Base-by-base conservation (phyloP, 2,797 vertebrate genomes). In the Crocodylus rhombifer region DNA sequence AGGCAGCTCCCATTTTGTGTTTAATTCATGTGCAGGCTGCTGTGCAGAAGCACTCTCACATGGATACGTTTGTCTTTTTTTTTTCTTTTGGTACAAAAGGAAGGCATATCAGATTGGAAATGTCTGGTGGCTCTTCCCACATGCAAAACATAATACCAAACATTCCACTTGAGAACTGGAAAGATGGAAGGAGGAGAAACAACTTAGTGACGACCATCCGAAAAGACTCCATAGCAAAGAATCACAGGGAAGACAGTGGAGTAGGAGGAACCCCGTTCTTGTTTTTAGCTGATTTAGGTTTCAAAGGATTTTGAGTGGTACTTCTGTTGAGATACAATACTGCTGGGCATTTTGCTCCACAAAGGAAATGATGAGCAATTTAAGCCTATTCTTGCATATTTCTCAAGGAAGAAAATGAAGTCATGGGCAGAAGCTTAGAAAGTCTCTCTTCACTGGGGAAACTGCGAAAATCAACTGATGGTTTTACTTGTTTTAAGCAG, bases 201-300 rank as follows among this genome's bases (percentile, higher is more conserved):
- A 56, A 55, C 63, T 94, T 94, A 91, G 91, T 92, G 94, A 90
- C 67, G 58, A 73, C 91, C 93, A 84, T 92, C 85, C 69, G 33
- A 91, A 82, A 74, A 87, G 91, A 26, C 0, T 33, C 73, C 1
- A 5, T 0, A 0, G 85, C 1, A 7, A 55, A 73, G 55, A 83
- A 91, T 94, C 90, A 94, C 93, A 95, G 74, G 42, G 74, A 84
- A 86, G 82, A 33, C 76, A 76, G 79, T 15, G 23, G 51, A 51
- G 58, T 86, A 87, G 93, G 1, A 3, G 11, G 42, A 80, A 33
- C 62, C 7, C 6, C 0, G 84, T 82, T 73, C 80, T 62, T 33
- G 17, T 62, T 80, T 84, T 78, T 64, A 64, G 78, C n/a, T 1
- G 5, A 92, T 60, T 2, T 80, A 61, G 42, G 62, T 14, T 91